Base-by-base conservation (phyloP, 2,113 vertebrate genomes). In the Bambusicola thoracicus region DNA sequence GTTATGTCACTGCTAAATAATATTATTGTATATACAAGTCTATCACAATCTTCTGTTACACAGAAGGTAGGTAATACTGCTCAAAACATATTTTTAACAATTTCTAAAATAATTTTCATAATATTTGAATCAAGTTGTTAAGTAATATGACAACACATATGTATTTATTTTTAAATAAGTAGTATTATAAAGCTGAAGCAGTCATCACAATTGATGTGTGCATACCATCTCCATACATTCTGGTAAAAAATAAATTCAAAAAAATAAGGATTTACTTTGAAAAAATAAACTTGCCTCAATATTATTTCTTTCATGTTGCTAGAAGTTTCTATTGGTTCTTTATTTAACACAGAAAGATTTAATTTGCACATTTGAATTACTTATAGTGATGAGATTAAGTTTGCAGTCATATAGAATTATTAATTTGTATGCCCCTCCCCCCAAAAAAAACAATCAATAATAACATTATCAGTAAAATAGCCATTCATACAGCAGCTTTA, bases 301-400 rank as follows among this genome's bases (percentile, higher is more conserved):
- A n/a, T 11, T 32, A 55, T 51, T 15, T 62, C 0, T 48, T 59
- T 53, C 10, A 5, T 65, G 5, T 27, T 86, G 83, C 73, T 24
- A 2, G 19, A 44, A 30, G 2, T 56, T 74, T 85, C 22, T 38
- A 58, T n/a, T 36, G 11, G 3, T n/a, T 0, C 0, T 81, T 53
- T 62, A 32, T 34, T 74, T 4, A 13, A 44, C 2, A 86, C 24
- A 44, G 9, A 21, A 62, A 56, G 3, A 29, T 79, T 46, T 72
- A 3, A 15, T 80, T 56, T 70, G 2, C 5, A 41, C 7, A 36
- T 68, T 75, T 89, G 6, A 72, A 46, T 21, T 51, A 63, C 8
- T 59, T 68, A 1, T 44, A 51, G 41, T 43, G 51, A 78, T 48
- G 10, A 81, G 10, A 48, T 53, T 70, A 78, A 66, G 0, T 12